Conservation (phyloP, 2,113 vertebrate genomes). For the Leptosomus discolor region DNA sequence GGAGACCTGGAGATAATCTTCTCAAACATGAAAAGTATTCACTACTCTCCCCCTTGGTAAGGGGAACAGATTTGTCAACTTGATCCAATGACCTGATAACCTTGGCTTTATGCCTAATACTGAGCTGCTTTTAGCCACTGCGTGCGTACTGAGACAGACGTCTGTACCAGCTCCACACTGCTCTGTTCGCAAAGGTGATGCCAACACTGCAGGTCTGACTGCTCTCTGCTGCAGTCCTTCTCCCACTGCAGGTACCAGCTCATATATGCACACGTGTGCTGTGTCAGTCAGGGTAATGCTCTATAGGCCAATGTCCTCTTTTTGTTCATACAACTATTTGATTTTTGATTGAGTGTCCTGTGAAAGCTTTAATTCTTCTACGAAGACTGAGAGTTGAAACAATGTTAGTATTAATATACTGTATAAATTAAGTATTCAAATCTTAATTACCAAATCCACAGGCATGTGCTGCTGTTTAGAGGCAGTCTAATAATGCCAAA, state of each 20-base stretch:
- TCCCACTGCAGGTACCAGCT: neutral
- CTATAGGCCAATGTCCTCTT: neutral
- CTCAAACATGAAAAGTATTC: neutral
- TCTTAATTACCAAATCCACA: neutral
- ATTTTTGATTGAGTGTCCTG: neutral
- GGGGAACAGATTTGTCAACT: neutral
- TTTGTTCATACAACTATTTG: rapidly evolving
- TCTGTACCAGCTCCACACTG: rapidly evolving
- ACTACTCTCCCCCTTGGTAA: neutral
- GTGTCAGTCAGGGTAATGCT: neutral
- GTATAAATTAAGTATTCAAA: neutral
- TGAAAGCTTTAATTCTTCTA: neutral
- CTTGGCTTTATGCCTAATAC: neutral
- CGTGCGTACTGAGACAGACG: rapidly evolving
- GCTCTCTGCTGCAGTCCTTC: neutral
- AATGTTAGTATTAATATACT: neutral
- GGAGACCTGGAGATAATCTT: neutral
- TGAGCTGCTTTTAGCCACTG: neutral
- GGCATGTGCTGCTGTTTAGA: neutral
- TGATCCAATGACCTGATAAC: neutral
- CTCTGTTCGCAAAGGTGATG: neutral
- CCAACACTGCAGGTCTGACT: neutral
- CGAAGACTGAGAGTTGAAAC: neutral
- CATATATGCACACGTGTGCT: rapidly evolving
- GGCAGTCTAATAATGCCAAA: neutral